A percentile compares a stretch with the other conserved stretches of the same genome.
phyloP scores from a whole-genome alignment of 2,797 vertebrate genomes.

The Sylvia borin region DNA sequence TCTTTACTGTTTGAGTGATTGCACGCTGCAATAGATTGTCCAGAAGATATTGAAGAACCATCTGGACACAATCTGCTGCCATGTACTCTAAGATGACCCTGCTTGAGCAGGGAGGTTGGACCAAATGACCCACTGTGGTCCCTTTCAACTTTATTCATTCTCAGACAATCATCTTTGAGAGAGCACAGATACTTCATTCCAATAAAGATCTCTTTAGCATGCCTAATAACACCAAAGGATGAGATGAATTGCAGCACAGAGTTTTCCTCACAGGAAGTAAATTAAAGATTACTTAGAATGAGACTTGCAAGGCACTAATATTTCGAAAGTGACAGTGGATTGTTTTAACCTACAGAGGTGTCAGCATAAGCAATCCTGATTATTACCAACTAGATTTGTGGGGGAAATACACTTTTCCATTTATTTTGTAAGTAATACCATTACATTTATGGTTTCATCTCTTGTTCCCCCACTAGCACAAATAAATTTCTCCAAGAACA shows the following conservation, averaged over 20 bases:
- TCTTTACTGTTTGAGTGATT: background rate
- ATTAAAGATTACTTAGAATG: background rate
- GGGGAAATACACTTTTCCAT: background rate
- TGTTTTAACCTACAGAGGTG: background rate
- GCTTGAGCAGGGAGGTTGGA: background rate
- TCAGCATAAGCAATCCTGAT: background rate
- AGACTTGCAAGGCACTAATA: background rate
- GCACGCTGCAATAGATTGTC: background rate
- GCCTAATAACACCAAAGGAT: background rate
- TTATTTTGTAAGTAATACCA: background rate
- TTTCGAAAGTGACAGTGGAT: background rate
- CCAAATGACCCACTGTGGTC: background rate
- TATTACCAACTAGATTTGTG: background rate
- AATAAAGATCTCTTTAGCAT: background rate
- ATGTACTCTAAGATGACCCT: background rate
- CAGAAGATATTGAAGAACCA: background rate
- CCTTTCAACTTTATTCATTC: background rate
- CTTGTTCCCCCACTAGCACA: background rate
- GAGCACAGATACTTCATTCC: background rate
- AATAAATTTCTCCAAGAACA: background rate
- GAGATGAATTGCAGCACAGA: background rate
- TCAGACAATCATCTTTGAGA: background rate
- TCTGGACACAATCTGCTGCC: background rate
- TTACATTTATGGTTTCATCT: background rate
- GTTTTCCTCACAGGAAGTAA: background rate